These are phyloP conservation scores for Myiopsitta monachus DNA, from an alignment of 2,113 vertebrate species.

Conservation along the genomic window DNA sequence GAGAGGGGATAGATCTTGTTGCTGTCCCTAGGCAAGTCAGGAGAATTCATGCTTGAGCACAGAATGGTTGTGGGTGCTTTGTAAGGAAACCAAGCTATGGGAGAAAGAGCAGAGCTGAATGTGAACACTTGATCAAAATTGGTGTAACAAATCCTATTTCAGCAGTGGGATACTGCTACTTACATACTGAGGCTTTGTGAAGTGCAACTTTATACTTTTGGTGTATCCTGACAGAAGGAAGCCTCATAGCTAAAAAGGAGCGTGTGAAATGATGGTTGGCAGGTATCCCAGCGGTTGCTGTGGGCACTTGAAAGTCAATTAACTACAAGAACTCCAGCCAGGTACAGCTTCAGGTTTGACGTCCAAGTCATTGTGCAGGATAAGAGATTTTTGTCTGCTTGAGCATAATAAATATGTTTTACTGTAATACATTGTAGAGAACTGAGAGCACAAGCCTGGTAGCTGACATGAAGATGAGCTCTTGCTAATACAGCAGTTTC, in stretches of 20 bases:
- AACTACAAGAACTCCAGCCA: neutral
- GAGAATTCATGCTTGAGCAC: neutral
- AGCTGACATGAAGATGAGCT: neutral
- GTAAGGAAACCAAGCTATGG: neutral
- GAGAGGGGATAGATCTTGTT: neutral
- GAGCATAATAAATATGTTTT: neutral
- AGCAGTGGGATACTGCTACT: neutral
- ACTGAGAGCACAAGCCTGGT: neutral
- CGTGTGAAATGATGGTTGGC: neutral
- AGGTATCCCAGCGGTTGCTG: neutral
- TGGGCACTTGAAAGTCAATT: neutral
- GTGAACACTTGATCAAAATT: neutral
- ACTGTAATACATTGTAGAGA: neutral
- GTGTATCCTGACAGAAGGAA: neutral
- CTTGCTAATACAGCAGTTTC: neutral
- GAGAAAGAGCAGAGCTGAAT: neutral
- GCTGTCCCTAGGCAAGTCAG: neutral
- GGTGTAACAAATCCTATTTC: neutral
- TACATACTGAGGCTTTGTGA: neutral
- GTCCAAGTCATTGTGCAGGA: neutral
- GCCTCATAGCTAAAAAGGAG: neutral
- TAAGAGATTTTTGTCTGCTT: neutral
- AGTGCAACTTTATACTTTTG: neutral
- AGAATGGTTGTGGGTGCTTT: neutral
- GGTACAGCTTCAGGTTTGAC: neutral